These are phyloP conservation scores for Plecotus auritus DNA, from an alignment of 2,113 vertebrate genomes.

Conservation along the genomic window DNA sequence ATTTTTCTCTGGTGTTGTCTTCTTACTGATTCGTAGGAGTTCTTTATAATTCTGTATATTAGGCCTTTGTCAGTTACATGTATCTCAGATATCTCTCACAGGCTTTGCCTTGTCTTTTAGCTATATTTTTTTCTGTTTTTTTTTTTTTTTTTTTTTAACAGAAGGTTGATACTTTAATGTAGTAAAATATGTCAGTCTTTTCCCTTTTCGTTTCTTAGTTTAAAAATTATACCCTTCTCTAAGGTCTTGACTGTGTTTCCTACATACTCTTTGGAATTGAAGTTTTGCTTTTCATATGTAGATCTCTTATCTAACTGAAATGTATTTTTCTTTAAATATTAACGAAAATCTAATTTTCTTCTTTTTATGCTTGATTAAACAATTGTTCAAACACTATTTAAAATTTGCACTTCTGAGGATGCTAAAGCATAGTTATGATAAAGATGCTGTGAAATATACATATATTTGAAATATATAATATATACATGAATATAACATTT, in stretches of 20 bases:
- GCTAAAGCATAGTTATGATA: background rate
- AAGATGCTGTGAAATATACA: background rate
- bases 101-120: background rate
- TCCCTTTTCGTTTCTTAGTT: background rate
- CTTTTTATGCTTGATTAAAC: background rate
- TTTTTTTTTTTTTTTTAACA: background rate
- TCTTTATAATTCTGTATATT: background rate
- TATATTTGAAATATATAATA: background rate
- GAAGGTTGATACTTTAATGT: background rate
- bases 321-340: background rate
- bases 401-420: background rate
- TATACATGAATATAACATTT: background rate
- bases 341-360: background rate
- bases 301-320: background rate
- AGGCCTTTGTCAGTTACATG: background rate
- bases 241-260: background rate
- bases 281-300: background rate
- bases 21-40: background rate
- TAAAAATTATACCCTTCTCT: background rate
- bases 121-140: background rate
- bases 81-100: background rate
- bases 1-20: background rate
- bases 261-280: background rate
- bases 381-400: background rate
- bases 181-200: background rate